Evolutionary conservation across 1,140 invertebrate species (phyloP), one percentile per base, ranked within the genome.

Genomic region (Ostrea denselamellosa): DNA sequence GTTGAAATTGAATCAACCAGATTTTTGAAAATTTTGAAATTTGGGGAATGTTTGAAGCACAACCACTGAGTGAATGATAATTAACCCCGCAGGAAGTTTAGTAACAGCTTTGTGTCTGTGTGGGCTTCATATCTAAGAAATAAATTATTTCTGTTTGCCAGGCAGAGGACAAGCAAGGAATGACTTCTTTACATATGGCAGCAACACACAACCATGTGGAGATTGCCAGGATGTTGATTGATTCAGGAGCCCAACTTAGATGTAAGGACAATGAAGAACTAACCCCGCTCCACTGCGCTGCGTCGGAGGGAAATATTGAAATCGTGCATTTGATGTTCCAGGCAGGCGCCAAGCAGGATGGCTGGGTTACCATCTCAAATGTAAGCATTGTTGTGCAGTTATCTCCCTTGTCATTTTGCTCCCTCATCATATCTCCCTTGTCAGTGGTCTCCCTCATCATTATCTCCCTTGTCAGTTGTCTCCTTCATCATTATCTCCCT

Each of bases 141-240:
- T 44, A 44, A 44, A 44, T 5, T 44, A 44, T 44, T 5, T 44
- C 34, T 44, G 17, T 25, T 81, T 2, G 8, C 25, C 52, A 95
- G 95, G 94, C 93, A 53, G 87, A 87, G 44, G 95, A 96, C 90
- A 95, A 95, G 56, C 94, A 95, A 86, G 91, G 93, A 65, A 97
- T 97, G 93, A 97, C 97, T 7, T 96, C 97, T 14, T 93, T 98
- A 22, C 98, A 98, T 93, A 95, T 98, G 90, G 97, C 97, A 58
- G 96, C 97, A 83, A 97, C 97, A 89, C 97, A 97, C 83, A 97
- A 97, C 53, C 97, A 97, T 90, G 95, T 95, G 10, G 96, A 97
- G 52, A 97, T 97, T 90, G 96, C 97, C 0, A 96, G 96, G 89
- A 93, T 97, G 65, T 93, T 98, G 22, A 93, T 98, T 25, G 95